phyloP scores from a whole-genome alignment of 1,140 invertebrate genomes.

The Aphelinus atriplicis region DNA sequence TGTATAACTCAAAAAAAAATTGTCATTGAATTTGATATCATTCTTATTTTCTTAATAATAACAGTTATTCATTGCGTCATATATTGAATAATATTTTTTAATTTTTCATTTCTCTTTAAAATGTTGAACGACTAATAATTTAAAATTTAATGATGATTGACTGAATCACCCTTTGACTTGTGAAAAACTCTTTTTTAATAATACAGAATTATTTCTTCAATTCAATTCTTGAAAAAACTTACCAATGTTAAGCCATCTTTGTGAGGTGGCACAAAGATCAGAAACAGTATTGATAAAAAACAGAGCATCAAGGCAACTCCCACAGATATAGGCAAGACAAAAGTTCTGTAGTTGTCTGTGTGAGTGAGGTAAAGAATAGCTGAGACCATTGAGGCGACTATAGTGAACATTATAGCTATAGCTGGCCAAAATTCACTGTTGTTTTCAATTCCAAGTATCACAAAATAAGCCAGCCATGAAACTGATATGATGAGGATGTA shows the following conservation, averaged over 20 bases:
- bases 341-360: conserved; percentile 74
- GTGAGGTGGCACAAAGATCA: conserved; percentile 68
- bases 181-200: too few species aligned
- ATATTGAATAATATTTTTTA: too few species aligned
- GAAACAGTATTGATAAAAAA: conserved; percentile 72
- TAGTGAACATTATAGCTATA: conserved; percentile 70
- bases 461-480: conserved; percentile 69
- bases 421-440: conserved; percentile 68
- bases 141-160: too few species aligned
- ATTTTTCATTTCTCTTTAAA: too few species aligned
- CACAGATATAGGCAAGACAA: conserved; percentile 74
- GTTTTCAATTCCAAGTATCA: conserved; percentile 60
- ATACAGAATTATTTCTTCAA: too few species aligned
- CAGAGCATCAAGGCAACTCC: conserved; percentile 74
- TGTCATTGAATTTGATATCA: too few species aligned
- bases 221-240: conserved; percentile 2
- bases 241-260: conserved; percentile 75
- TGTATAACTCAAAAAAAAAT: too few species aligned
- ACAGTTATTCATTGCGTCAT: too few species aligned
- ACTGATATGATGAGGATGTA: conserved; percentile 70
- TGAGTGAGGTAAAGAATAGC: conserved; percentile 73
- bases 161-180: too few species aligned
- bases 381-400: conserved; percentile 68
- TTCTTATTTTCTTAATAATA: too few species aligned
- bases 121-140: too few species aligned